A percentile compares a stretch with the other conserved stretches of the same genome.
phyloP scores from a whole-genome alignment of 2,888 invertebrate genomes.

The Monopis laevigella region DNA sequence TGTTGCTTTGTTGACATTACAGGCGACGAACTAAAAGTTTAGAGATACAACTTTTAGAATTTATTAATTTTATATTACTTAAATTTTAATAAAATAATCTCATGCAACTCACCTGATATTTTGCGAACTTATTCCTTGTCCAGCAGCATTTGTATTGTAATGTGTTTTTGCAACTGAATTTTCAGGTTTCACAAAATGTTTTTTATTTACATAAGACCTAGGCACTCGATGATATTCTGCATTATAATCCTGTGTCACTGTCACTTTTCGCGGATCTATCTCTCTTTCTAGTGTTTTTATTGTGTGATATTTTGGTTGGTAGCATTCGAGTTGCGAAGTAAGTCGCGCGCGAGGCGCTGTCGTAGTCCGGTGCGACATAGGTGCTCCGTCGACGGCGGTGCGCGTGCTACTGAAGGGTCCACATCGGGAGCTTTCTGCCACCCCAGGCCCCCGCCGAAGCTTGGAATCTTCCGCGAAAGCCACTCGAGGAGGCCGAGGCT shows the following conservation, averaged over 20 bases:
- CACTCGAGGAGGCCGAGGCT: conserved; percentile 53
- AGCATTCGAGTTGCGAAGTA: conserved; percentile 60
- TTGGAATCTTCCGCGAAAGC: conserved; percentile 48
- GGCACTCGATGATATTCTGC: conserved; percentile 26
- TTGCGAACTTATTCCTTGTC: too few species aligned
- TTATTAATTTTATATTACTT: neutral
- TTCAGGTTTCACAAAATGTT: neutral
- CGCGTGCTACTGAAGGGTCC: conserved; percentile 38
- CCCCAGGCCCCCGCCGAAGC: conserved; percentile 47
- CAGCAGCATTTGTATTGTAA: neutral
- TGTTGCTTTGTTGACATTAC: conserved; percentile 6
- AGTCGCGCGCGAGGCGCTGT: conserved; percentile 57
- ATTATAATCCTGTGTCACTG: conserved; percentile 11
- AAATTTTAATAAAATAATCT: too few species aligned
- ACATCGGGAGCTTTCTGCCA: conserved; percentile 18
- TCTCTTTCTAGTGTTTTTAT: conserved; percentile 45
- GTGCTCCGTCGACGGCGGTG: conserved; percentile 38
- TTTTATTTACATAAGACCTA: neutral
- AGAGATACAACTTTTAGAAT: neutral
- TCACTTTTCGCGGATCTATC: conserved; percentile 12
- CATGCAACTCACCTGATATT: conserved; percentile 7
- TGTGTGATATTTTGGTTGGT: conserved; percentile 59
- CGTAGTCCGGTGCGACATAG: conserved; percentile 46
- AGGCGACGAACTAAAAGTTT: too few species aligned
- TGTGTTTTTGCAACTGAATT: conserved; percentile 1